Base-by-base conservation (phyloP, 2,888 invertebrate species). In the Gastrophysa polygoni region DNA sequence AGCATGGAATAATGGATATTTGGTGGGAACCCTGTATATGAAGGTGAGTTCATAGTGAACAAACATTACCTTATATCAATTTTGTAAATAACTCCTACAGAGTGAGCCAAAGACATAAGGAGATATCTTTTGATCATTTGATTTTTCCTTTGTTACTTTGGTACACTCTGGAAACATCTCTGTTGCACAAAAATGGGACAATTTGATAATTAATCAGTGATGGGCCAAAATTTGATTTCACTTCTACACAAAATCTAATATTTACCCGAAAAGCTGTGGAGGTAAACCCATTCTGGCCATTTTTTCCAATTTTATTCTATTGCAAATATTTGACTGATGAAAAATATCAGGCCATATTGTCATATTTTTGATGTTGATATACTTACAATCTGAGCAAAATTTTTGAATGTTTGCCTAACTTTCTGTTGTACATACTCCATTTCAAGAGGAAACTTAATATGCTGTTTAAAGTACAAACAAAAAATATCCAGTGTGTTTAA, bases 21-120 rank as follows among this genome's bases (percentile, higher is more conserved):
- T 63, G 63, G 63, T 63, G 63, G 63, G 63, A 63, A 63, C 63
- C 63, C 63, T 63, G 63, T 63, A 52, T 59, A 52, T 38, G 32
- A 63, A 63, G 59, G 63, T 59, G 59, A 59, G 59, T 63, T 59
- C 57, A 63, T 56, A 59, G 56, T 57, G 63, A 63, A 63, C 63
- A 63, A 46, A 51, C 57, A 59, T 56, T 57, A 47, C 48, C 48
- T 34, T 48, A 55, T 44, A 14, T 43, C 43, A 18, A 50, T 38
- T n/a, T 14, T 48, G 54, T 54, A 49, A 60, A 32, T 54, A 56
- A 44, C 55, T 55, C 14, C 24, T 48, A 54, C 55, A 56, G 50
- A 58, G 50, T 49, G 43, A 38, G 14, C 38, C 38, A 38, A 38
- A 38, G 14, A n/a, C 7, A 38, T 11, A 14, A 3, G 7, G 24